Conservation (phyloP, 2,113 vertebrate species). For the Pelmatolapia mariae region DNA sequence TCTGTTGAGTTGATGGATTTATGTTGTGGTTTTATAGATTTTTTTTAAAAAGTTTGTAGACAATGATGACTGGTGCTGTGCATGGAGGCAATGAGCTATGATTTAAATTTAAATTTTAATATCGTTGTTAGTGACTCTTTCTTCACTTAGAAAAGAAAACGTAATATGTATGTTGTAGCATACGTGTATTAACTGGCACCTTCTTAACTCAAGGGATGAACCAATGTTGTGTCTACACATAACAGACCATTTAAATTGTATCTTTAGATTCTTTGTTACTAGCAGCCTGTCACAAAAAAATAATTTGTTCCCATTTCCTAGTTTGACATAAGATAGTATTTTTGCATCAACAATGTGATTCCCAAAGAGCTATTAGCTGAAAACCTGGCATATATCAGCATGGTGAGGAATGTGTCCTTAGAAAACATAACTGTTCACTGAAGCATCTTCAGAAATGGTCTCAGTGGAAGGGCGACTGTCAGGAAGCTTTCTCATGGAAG, state of each 20-base stretch:
- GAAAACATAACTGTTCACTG: background rate
- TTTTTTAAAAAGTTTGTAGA: background rate
- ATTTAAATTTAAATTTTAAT: background rate
- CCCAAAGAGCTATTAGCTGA: background rate
- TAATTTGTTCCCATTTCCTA: background rate
- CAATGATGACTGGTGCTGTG: background rate
- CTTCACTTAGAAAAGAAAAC: background rate
- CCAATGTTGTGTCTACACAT: background rate
- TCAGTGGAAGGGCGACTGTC: background rate
- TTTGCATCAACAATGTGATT: background rate
- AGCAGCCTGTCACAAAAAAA: background rate
- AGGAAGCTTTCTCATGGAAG: background rate
- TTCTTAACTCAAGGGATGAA: background rate
- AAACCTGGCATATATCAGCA: background rate
- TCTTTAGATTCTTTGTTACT: background rate
- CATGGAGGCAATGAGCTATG: background rate
- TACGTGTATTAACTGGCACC: background rate
- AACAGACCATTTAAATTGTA: background rate
- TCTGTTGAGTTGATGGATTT: background rate
- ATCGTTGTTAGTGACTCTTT: background rate
- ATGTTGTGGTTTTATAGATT: background rate
- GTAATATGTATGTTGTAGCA: background rate
- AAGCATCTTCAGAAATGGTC: background rate
- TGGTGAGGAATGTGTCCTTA: background rate
- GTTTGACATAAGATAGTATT: background rate